Conservation (phyloP, 2,113 vertebrate species). For the Mixornis gularis region DNA sequence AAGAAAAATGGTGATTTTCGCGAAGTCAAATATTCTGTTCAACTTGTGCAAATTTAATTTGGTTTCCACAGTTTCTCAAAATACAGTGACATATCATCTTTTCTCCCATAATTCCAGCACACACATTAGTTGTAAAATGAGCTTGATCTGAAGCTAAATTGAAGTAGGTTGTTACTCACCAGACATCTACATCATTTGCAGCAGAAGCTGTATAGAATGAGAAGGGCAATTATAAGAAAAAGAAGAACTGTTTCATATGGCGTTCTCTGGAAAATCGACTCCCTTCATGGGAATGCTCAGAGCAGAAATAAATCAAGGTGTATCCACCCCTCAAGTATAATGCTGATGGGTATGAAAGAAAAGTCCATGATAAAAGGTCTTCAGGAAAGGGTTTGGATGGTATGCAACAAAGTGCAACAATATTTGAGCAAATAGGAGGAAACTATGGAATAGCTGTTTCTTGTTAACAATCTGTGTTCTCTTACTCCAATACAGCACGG, state of each 20-base stretch:
- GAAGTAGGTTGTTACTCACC: background rate
- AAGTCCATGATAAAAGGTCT: background rate
- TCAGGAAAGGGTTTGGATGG: background rate
- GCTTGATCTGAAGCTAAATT: background rate
- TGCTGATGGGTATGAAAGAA: background rate
- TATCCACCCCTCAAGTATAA: background rate
- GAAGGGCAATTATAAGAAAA: background rate
- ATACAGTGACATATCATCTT: background rate
- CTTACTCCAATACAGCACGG: background rate
- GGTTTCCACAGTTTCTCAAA: background rate
- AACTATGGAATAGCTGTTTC: background rate
- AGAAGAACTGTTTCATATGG: background rate
- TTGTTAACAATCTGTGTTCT: background rate
- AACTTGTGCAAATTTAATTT: background rate
- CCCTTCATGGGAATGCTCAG: background rate
- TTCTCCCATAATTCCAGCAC: background rate
- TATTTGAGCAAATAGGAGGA: background rate
- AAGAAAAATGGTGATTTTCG: background rate
- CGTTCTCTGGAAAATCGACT: background rate
- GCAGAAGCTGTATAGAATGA: background rate
- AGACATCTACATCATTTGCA: background rate
- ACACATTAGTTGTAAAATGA: background rate
- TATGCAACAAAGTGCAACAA: background rate
- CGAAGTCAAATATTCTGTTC: background rate
- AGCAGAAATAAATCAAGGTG: background rate